phyloP scores from a whole-genome alignment of 2,797 vertebrate genomes.

The Passerculus sandwichensis region DNA sequence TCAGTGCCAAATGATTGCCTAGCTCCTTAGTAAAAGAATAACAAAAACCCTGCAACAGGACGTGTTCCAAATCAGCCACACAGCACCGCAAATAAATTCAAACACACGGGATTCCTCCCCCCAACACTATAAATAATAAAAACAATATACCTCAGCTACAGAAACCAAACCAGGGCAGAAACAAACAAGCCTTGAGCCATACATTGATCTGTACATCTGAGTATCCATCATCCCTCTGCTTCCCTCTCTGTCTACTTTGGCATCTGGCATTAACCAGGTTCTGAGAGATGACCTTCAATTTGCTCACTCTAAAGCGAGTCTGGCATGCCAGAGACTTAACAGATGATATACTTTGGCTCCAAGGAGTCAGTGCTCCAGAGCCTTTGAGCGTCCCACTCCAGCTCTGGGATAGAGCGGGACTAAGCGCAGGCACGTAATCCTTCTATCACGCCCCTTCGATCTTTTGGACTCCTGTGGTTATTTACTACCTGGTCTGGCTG shows the following conservation, averaged over 20 bases:
- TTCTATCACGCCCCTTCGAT: not conserved
- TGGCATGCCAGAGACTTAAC: constrained; percentile 63
- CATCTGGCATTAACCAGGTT: constrained; percentile 65
- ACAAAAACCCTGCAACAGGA: constrained; percentile 22
- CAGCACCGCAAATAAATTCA: constrained; percentile 52
- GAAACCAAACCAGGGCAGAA: not conserved
- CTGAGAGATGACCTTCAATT: constrained; percentile 64
- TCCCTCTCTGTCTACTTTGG: constrained; percentile 31
- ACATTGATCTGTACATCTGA: not conserved
- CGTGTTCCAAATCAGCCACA: constrained; percentile 37
- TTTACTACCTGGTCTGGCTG: constrained; percentile 57
- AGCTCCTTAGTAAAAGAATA: constrained; percentile 30
- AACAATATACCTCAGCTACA: constrained; percentile 32
- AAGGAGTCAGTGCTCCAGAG: constrained; percentile 34
- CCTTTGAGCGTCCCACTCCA: not conserved
- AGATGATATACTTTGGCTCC: constrained; percentile 60
- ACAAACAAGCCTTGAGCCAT: not conserved
- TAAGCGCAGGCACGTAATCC: not conserved
- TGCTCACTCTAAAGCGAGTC: constrained; percentile 43
- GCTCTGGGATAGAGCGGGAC: not conserved
- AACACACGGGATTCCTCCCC: constrained; percentile 3
- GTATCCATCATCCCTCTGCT: constrained; percentile 16
- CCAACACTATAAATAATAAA: constrained; percentile 54
- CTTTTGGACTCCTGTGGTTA: not conserved
- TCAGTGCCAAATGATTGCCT: not conserved